Evolutionary conservation across 1,140 invertebrate genomes (phyloP), one percentile per base, ranked within the genome.

Genomic region (Adelges cooleyi): DNA sequence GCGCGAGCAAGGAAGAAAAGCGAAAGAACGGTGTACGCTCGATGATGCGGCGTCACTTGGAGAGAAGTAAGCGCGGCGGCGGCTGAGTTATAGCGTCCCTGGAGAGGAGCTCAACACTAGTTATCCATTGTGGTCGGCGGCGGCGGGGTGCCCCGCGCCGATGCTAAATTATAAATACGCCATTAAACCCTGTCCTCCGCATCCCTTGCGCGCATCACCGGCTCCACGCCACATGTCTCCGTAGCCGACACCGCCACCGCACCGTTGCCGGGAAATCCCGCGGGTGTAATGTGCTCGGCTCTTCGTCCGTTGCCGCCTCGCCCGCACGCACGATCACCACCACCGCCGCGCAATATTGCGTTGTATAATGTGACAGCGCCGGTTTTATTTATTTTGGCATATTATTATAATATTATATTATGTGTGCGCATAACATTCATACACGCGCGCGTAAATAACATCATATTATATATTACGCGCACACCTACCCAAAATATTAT

Each of bases 121-220:
- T 62, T 62, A 62, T 62, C 56, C 56, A 62, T 62, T 62, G 56
- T 62, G 56, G 56, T 62, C 56, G 53, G n/a, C 38, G 40, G 11
- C 27, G 18, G 42, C 27, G 27, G 27, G 2, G 22, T 33, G 23
- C 53, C 23, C 23, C 22, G 36, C 13, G 6, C 17, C 53, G 56
- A 48, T 46, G 56, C 38, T 62, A 62, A 62, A 62, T 62, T 62
- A 62, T 62, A 62, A 62, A 62, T 62, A 62, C 56, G 56, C 56
- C 56, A 62, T 62, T 62, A 62, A 62, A 62, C 56, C 56, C 56
- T 62, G 56, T 62, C 15, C n/a, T 42, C 38, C 23, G 56, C 18
- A 23, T 17, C 46, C 42, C 56, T 33, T 17, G 17, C 11, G n/a
- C 54, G 40, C 13, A 9, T 20, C 29, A 15, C 42, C 40, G 11